A percentile compares a stretch with the other conserved stretches of the same genome.
Evolutionary conservation across 1,140 invertebrate species (phyloP).

Genomic region (Drosophila kikkawai): DNA sequence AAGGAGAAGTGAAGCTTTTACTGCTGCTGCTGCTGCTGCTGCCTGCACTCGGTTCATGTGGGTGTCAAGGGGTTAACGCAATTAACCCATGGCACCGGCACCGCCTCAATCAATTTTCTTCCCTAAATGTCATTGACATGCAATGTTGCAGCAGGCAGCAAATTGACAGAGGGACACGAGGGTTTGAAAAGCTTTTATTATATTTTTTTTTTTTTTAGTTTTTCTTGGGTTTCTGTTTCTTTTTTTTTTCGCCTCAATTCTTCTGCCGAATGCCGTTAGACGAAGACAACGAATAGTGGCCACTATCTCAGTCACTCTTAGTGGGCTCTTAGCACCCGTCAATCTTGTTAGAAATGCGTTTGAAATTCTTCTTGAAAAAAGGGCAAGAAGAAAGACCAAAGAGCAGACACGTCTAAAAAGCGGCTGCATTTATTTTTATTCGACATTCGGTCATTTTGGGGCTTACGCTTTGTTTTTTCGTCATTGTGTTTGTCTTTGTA

Average conservation of each 20-base stretch:
- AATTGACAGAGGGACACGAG: constrained; percentile 16
- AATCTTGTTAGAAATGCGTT: constrained; percentile 65
- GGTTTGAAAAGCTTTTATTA: constrained; percentile 26
- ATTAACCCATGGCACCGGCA: constrained; percentile 53
- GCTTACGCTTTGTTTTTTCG: constrained; percentile 54
- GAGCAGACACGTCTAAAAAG: constrained; percentile 17
- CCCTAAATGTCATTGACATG: constrained; percentile 67
- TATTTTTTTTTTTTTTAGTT: not conserved
- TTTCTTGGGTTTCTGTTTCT: constrained; percentile 1
- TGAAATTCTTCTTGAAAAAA: constrained; percentile 41
- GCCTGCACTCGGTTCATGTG: constrained; percentile 22
- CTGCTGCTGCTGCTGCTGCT: not conserved
- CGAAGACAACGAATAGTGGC: not conserved
- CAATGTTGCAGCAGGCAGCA: constrained; percentile 33
- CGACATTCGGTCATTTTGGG: constrained; percentile 57
- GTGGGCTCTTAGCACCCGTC: constrained; percentile 33
- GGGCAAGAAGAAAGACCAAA: constrained; percentile 33
- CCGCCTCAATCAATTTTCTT: constrained; percentile 59
- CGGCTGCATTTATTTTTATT: constrained; percentile 66
- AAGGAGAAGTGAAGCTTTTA: not conserved
- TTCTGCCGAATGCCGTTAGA: constrained; percentile 34
- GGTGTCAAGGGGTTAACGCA: constrained; percentile 62
- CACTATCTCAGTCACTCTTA: constrained; percentile 5
- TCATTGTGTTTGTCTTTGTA: constrained; percentile 36
- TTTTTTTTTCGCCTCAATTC: constrained; percentile 19